These are phyloP conservation scores for Allophyes oxyacanthae DNA, from an alignment of 2,888 invertebrate genomes.

Conservation along the genomic window DNA sequence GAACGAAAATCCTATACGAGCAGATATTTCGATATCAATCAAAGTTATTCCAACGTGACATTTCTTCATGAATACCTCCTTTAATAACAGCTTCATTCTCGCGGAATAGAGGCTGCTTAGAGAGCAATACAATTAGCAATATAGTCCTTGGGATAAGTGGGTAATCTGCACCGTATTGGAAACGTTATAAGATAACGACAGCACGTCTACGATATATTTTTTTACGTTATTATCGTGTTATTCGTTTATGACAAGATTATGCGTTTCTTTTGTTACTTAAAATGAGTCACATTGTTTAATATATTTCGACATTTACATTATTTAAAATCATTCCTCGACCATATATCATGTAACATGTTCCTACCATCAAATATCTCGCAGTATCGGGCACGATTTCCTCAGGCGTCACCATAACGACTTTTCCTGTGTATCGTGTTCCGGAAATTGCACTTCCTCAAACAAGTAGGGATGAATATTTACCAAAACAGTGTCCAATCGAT, in stretches of 20 bases:
- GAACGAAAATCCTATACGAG: conserved; percentile 33
- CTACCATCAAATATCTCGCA: conserved; percentile 16
- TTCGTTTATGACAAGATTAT: conserved; percentile 2
- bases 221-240: background rate
- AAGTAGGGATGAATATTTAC: conserved; percentile 49
- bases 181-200: conserved; percentile 22
- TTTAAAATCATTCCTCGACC: conserved; percentile 9
- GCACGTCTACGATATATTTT: conserved; percentile 6
- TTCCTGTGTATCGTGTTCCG: conserved; percentile 59
- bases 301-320: background rate
- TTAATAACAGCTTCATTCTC: conserved; percentile 58
- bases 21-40: conserved; percentile 44
- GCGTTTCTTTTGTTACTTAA: conserved; percentile 3
- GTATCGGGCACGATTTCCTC: conserved; percentile 50
- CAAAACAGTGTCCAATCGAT: conserved; percentile 46
- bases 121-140: conserved; percentile 64
- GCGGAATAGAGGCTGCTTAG: conserved; percentile 56
- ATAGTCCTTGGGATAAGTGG: conserved; percentile 40
- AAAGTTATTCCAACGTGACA: conserved; percentile 42
- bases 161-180: conserved; percentile 29
- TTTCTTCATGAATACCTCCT: conserved; percentile 52
- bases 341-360: conserved; percentile 23
- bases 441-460: conserved; percentile 65
- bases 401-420: conserved; percentile 56
- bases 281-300: conserved; percentile 5